Base-by-base conservation (phyloP, 1,140 invertebrate species). In the Doryteuthis pealeii region DNA sequence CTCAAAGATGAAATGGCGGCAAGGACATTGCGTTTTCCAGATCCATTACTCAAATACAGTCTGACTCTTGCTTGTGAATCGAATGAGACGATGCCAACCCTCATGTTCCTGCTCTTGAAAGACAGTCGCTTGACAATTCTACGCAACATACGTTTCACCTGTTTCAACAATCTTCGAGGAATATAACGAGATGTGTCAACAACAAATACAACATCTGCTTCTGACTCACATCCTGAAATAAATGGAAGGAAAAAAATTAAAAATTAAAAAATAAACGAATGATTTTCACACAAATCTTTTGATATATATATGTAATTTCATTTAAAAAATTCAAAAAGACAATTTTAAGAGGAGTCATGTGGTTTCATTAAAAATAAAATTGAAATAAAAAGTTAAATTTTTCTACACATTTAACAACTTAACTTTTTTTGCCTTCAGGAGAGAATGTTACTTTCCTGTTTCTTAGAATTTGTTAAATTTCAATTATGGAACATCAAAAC, bases 141-240 rank as follows among this genome's bases (percentile, higher is more conserved):
- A 12, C 80, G 72, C 4, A 84, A 28, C 70, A 84, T 83, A 4
- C 78, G 67, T 69, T 81, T 81, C 18, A 84, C 78, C 30, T 76
- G 68, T n/a, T 81, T 73, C n/a, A 85, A 71, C 14, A 82, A 79
- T 31, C 54, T 77, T 22, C 81, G 75, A 31, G 73, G 74, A 22
- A 82, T 80, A 74, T 84, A 84, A 35, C 83, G 76, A 28, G 83
- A 84, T 4, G 80, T 75, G 67, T 85, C 84, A 10, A 85, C 77
- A 45, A 79, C 79, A 76, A 85, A 84, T n/a, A 83, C 80, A n/a
- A 85, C 78, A 73, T 85, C 84, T 35, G 79, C 83, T 32, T 75
- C 74, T 2, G 78, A 72, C 2, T 75, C 73, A 72, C 84, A 85
- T 18, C 74, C 84, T 84, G 71, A 12, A 14, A 22, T 10, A 54